phyloP scores from a whole-genome alignment of 2,888 invertebrate species.

The Anarsia innoxiella region DNA sequence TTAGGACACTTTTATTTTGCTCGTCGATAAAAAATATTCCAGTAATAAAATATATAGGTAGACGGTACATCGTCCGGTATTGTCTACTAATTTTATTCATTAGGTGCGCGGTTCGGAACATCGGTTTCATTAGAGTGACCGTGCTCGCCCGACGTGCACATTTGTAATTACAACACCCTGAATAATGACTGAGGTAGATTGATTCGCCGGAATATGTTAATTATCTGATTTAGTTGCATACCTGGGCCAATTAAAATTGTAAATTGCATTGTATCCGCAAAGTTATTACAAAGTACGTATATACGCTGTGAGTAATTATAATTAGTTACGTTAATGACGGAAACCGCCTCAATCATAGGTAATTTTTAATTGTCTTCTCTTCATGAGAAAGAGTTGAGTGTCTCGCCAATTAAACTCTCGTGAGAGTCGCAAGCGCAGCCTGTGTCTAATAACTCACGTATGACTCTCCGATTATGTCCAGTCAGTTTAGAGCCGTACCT shows the following conservation, averaged over 20 bases:
- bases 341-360: no score
- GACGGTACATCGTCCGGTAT: no score
- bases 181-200: conserved; percentile 11
- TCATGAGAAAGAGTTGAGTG: no score
- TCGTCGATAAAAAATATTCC: no score
- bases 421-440: no score
- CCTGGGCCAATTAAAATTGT: conserved; percentile 7
- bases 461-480: conserved; percentile 27
- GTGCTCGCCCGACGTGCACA: conserved; percentile 16
- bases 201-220: conserved; percentile 16
- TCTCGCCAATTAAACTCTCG: no score
- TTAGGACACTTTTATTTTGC: no score
- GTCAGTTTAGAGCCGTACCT: conserved; percentile 33
- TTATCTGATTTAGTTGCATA: conserved; percentile 10
- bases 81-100: conserved; percentile 22
- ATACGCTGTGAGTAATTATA: no score
- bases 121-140: conserved; percentile 20
- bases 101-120: conserved; percentile 19
- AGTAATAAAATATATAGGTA: no score
- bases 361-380: no score
- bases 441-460: conserved; percentile 31
- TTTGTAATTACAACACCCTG: conserved; percentile 18
- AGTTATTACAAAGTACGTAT: no score
- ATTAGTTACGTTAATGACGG: no score
- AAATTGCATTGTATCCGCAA: conserved; percentile 4